Evolutionary conservation across 2,113 vertebrate genomes (phyloP), one percentile per base, ranked within the genome.

Genomic region (Bubalus kerabau): DNA sequence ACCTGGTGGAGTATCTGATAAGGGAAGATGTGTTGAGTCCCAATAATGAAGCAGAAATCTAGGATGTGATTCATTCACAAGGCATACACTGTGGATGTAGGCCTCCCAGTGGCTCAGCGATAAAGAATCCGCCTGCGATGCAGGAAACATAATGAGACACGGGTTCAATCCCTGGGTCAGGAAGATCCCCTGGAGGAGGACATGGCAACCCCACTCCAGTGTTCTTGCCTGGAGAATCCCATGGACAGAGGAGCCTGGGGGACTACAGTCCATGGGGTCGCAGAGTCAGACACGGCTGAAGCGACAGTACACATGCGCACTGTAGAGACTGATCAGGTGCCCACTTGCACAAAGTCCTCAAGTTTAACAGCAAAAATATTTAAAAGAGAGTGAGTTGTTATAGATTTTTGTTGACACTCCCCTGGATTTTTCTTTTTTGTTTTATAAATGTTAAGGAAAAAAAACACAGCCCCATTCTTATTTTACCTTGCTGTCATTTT

Each of bases 401-500:
- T 0, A 5, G 21, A 2, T 52, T 36, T 93, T 83, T 59, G 54
- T 87, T 43, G 6, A 15, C 21, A 26, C 11, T 1, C 21, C 9
- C 40, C 12, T 87, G 78, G 26, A 32, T 92, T 52, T 71, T 26
- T 23, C 52, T 48, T 40, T 40, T 83, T 85, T 48, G 7, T 24
- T 64, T 91, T 82, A 81, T 67, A 57, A 62, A 52, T 30, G 56
- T 90, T 80, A 19, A 59, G 76, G 2, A 67, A 16, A 80, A 62
- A 54, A 10, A 52, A 43, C 12, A n/a, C 19, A 96, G 16, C 3
- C 24, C 4, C 11, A 13, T 74, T 90, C 19, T 84, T 94, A 92
- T 94, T 90, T 59, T 52, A 80, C 32, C 6, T 50, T 95, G 56
- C 36, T 95, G 56, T 82, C 19, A 87, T 85, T 94, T 96, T 80